Percentiles rank a stretch among this genome's conserved stretches.
phyloP scores from a whole-genome alignment of 37 sponge, comb jelly and placozoan genomes.

The Diacarnus erythraeanus region DNA sequence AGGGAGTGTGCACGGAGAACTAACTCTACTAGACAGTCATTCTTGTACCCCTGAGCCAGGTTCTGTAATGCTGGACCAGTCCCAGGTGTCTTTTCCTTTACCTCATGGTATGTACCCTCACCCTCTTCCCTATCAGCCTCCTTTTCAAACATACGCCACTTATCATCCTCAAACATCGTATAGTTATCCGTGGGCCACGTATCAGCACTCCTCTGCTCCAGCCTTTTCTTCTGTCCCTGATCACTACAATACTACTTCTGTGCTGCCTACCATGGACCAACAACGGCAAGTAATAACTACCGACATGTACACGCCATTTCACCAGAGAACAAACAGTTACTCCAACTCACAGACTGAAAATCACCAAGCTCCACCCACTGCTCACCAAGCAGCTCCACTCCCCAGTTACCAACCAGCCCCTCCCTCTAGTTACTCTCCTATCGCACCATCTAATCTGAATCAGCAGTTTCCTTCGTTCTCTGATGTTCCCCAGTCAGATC shows the following conservation, averaged over 20 bases:
- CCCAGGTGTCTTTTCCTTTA: neutral
- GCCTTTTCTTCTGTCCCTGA: neutral
- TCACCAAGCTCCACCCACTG: neutral
- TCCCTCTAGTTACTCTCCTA: neutral
- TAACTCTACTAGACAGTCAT: neutral
- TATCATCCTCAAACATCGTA: too few relatives aligned
- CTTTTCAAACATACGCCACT: too few relatives aligned
- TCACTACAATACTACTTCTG: conserved; percentile 12
- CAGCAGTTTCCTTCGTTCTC: neutral
- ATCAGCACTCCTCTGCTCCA: neutral
- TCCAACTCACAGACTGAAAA: too few relatives aligned
- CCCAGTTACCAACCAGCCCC: neutral
- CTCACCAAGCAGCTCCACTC: neutral
- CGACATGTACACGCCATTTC: conserved; percentile 9
- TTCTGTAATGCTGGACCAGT: neutral
- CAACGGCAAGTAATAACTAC: neutral
- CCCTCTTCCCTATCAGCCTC: neutral
- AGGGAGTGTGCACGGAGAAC: too few relatives aligned
- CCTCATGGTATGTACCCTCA: neutral
- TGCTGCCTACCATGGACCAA: neutral
- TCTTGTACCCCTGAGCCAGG: conserved; percentile 19
- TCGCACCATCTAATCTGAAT: neutral
- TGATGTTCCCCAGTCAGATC: conserved; percentile 17
- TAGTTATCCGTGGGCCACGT: too few relatives aligned
- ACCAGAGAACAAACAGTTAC: neutral